These are phyloP conservation scores for Lithodes maja DNA, from an alignment of 2,888 invertebrate species.

Conservation along the genomic window DNA sequence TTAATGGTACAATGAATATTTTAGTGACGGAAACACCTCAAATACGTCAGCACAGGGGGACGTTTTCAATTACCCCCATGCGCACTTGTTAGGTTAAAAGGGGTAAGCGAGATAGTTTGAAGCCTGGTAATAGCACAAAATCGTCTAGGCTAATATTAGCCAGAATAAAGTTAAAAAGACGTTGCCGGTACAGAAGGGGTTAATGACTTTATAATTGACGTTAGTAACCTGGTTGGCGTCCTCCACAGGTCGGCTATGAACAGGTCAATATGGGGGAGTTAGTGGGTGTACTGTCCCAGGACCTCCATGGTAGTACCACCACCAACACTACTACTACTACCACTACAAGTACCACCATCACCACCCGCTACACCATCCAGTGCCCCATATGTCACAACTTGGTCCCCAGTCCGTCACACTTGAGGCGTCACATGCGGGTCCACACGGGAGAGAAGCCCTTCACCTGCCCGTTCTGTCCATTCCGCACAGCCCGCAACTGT, in stretches of 20 bases:
- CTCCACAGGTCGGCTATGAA: slow-evolving; percentile 24
- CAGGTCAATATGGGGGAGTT: neutral
- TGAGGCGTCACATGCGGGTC: slow-evolving; percentile 32
- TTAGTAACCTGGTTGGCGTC: neutral
- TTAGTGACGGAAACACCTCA: too few relatives aligned
- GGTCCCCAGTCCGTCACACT: slow-evolving; percentile 13
- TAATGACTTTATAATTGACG: neutral
- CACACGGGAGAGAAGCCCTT: slow-evolving; percentile 49
- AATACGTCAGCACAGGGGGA: too few relatives aligned
- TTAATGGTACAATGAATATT: too few relatives aligned
- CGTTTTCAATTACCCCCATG: too few relatives aligned
- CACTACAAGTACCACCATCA: neutral
- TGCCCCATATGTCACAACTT: slow-evolving; percentile 17
- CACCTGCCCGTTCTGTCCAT: slow-evolving; percentile 34
- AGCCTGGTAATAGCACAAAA: too few relatives aligned
- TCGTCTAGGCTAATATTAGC: too few relatives aligned
- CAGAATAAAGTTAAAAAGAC: too few relatives aligned
- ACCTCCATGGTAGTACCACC: neutral
- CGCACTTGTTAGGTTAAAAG: too few relatives aligned
- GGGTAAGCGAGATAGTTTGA: too few relatives aligned
- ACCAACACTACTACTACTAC: neutral
- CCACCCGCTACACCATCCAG: slow-evolving; percentile 7
- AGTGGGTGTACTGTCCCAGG: neutral
- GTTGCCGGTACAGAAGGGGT: too few relatives aligned
- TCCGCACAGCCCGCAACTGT: slow-evolving; percentile 29